phyloP scores from a whole-genome alignment of 2,888 invertebrate species.

The Parnassius mnemosyne region DNA sequence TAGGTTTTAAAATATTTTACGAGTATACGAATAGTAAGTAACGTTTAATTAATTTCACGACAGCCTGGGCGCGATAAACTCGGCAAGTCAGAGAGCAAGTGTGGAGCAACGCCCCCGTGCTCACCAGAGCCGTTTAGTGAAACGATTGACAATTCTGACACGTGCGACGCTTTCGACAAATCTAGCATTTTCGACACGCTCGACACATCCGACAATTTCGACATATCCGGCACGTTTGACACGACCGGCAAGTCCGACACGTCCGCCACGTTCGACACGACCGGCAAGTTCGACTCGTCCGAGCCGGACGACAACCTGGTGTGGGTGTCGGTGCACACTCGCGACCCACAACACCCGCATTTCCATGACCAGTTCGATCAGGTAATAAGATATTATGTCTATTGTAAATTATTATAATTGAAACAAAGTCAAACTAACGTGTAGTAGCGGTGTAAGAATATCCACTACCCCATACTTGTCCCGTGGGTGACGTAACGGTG shows the following conservation, averaged over 20 bases:
- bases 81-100: conserved; percentile 55
- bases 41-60: not conserved
- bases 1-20: too few species aligned
- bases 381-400: conserved; percentile 38
- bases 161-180: not conserved
- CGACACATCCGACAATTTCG: not conserved
- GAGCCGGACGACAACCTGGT: conserved; percentile 84
- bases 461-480: too few species aligned
- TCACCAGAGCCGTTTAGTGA: conserved; percentile 23
- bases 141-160: conserved; percentile 7
- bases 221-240: conserved; percentile 16
- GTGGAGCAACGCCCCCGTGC: conserved; percentile 81
- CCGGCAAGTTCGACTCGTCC: not conserved
- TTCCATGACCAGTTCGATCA: conserved; percentile 83
- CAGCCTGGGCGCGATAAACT: conserved; percentile 21
- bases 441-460: too few species aligned
- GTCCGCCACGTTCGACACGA: conserved; percentile 17
- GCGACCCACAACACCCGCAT: conserved; percentile 84
- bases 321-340: conserved; percentile 84
- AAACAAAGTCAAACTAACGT: too few species aligned
- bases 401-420: too few species aligned
- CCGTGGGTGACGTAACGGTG: too few species aligned
- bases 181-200: not conserved
- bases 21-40: too few species aligned
- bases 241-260: not conserved